Evolutionary conservation across 1,140 invertebrate species (phyloP).

Genomic region (Metopolophium dirhodum): DNA sequence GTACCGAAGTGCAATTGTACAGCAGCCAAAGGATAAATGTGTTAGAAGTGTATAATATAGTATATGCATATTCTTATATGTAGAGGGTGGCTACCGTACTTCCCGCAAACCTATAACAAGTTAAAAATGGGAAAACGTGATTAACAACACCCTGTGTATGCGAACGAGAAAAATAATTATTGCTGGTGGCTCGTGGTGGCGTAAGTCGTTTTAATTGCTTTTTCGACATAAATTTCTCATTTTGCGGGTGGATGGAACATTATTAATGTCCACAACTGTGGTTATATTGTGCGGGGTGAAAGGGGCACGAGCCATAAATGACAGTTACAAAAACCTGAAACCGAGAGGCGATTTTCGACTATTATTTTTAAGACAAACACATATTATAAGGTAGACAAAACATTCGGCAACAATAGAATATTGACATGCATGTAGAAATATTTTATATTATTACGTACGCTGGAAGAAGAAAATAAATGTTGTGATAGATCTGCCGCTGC

Average conservation of each 20-base stretch:
- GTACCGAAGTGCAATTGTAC: too few species aligned
- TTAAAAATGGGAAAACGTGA: not conserved
- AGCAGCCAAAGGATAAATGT: not conserved
- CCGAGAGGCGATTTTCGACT: not conserved
- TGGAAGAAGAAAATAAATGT: not conserved
- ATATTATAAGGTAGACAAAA: not conserved
- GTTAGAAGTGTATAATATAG: not conserved
- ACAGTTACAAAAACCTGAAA: not conserved
- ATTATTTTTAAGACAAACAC: conserved; percentile 8
- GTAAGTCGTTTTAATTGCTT: not conserved
- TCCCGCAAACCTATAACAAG: not conserved
- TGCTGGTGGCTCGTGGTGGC: not conserved
- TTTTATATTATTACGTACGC: not conserved
- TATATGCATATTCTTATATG: not conserved
- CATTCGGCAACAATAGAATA: not conserved
- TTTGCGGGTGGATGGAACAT: not conserved
- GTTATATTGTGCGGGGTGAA: not conserved
- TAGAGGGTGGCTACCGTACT: not conserved
- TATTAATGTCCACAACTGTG: not conserved
- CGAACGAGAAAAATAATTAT: not conserved
- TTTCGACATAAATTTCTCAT: not conserved
- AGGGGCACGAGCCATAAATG: not conserved
- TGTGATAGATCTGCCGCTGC: not conserved
- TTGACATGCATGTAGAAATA: not conserved
- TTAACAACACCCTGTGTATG: not conserved